Percentiles rank a stretch among this genome's conserved stretches.
These are phyloP conservation scores for Callopanchax toddi DNA, from an alignment of 2,113 vertebrate genomes.

Conservation along the genomic window DNA sequence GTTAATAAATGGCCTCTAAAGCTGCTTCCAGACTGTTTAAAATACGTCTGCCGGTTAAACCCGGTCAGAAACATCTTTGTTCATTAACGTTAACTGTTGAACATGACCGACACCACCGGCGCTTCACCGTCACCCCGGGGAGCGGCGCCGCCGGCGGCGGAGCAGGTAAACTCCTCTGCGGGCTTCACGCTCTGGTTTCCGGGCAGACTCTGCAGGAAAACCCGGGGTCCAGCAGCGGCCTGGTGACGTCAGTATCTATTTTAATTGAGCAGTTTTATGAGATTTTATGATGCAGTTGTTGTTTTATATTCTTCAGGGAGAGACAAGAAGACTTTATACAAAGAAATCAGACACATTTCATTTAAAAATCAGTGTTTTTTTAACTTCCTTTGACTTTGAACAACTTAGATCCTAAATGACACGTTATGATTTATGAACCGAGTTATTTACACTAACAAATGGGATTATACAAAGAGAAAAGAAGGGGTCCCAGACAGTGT, in stretches of 20 bases:
- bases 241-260: neutral
- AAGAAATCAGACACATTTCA: neutral
- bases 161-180: constrained; percentile 47
- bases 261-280: too few relatives aligned
- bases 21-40: constrained; percentile 7
- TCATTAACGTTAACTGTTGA: constrained; percentile 32
- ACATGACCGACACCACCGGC: constrained; percentile 67
- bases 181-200: neutral
- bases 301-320: neutral
- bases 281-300: too few relatives aligned
- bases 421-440: fast-evolving
- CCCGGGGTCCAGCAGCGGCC: constrained; percentile 40
- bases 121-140: constrained; percentile 64
- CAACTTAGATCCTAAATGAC: fast-evolving
- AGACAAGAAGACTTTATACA: too few relatives aligned
- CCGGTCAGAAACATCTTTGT: neutral
- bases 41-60: neutral
- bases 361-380: neutral
- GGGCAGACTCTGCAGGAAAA: neutral
- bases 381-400: fast-evolving
- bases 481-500: too few relatives aligned
- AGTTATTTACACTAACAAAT: neutral
- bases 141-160: constrained; percentile 28
- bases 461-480: neutral
- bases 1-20: constrained; percentile 11